phyloP scores from a whole-genome alignment of 1,140 invertebrate genomes.

The Scylla paramamosain region DNA sequence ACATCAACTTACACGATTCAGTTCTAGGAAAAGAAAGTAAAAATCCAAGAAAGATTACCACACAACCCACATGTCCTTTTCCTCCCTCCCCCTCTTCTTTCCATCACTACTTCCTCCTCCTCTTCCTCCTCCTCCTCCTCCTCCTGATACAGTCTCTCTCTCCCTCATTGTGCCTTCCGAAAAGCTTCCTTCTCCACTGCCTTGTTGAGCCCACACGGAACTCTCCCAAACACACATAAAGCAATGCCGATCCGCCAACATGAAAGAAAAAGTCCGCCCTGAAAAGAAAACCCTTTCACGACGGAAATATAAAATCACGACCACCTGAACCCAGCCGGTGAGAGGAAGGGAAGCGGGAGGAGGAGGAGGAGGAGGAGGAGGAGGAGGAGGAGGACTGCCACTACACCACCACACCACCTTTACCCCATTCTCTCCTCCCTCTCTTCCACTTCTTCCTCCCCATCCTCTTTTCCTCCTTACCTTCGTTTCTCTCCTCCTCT shows the following conservation, averaged over 20 bases:
- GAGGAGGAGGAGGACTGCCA: background rate
- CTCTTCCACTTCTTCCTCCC: no score
- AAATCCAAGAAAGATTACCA: no score
- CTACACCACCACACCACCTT: background rate
- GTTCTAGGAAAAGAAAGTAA: no score
- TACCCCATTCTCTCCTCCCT: background rate
- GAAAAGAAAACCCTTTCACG: slow-evolving; percentile 60
- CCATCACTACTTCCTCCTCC: background rate
- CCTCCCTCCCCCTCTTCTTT: no score
- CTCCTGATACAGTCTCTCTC: background rate
- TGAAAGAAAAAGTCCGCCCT: slow-evolving; percentile 38
- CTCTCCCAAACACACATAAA: slow-evolving; percentile 66
- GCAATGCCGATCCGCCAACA: slow-evolving; percentile 37
- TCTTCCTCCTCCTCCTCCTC: background rate
- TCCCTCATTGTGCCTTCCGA: slow-evolving; percentile 45
- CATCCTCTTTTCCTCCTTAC: no score
- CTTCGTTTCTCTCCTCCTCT: no score
- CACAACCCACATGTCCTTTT: background rate
- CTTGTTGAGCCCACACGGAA: slow-evolving; percentile 17
- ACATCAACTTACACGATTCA: no score
- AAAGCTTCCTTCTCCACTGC: background rate
- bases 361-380: background rate
- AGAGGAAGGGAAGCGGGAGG: background rate
- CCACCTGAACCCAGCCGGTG: slow-evolving; percentile 30
- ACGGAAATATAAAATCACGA: slow-evolving; percentile 61